Percentiles rank a stretch among this genome's conserved stretches.
Conservation (phyloP, 2,888 invertebrate genomes). For the Parapristionchus giblindavisi region DNA sequence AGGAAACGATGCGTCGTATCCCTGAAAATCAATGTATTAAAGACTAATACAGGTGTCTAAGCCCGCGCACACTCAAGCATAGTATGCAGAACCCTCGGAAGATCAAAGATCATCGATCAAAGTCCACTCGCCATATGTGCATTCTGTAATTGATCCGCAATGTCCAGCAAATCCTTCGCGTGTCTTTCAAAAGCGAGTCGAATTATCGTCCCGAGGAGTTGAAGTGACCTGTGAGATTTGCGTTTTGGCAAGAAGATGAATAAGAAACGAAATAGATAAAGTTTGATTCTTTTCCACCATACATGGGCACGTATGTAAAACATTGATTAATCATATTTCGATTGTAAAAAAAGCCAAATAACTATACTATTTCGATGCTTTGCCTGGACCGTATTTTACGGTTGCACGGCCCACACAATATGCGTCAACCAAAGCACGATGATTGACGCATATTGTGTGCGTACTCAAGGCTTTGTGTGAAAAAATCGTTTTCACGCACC, state of each 20-base stretch:
- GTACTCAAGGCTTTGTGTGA: slow-evolving; percentile 2
- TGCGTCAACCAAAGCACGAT: slow-evolving; percentile 47
- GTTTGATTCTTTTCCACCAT: not conserved
- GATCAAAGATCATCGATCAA: no score
- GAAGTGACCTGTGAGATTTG: slow-evolving; percentile 47
- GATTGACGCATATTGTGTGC: not conserved
- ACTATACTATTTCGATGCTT: no score
- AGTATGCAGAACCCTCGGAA: no score
- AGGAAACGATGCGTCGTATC: no score
- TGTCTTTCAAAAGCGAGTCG: slow-evolving; percentile 58
- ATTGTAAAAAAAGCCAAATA: no score
- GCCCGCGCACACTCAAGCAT: no score
- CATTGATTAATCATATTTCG: no score
- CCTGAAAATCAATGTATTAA: no score
- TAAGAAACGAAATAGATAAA: not conserved
- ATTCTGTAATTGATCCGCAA: slow-evolving; percentile 50
- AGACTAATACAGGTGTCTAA: no score
- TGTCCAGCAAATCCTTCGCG: slow-evolving; percentile 47
- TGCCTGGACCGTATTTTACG: slow-evolving; percentile 47
- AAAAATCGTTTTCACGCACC: no score
- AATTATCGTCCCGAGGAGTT: slow-evolving; percentile 57
- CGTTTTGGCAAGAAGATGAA: not conserved
- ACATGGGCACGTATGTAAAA: no score
- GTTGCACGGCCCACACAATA: slow-evolving; percentile 44
- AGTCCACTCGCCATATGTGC: slow-evolving; percentile 51